These are phyloP conservation scores for Trachymyrmex septentrionalis DNA, from an alignment of 1,140 invertebrate species.

Conservation along the genomic window DNA sequence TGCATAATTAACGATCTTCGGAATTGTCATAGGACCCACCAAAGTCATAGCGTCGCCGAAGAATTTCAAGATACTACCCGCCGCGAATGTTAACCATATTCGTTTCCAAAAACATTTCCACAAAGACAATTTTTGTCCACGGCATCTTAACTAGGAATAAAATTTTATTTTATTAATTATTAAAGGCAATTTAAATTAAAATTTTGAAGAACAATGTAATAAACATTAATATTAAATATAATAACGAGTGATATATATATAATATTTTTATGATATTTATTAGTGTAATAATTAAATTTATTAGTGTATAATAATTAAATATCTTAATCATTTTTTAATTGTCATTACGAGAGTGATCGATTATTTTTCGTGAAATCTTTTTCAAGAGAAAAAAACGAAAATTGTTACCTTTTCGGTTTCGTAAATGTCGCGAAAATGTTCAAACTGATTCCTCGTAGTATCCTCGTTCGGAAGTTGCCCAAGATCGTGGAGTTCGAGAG, in stretches of 20 bases:
- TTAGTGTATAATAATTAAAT: not conserved
- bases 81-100: constrained; percentile 91
- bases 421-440: constrained; percentile 87
- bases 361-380: not conserved
- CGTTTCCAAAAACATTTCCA: constrained; percentile 91
- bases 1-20: constrained; percentile 91
- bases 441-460: constrained; percentile 86
- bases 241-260: not conserved
- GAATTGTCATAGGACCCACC: constrained; percentile 92
- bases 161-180: not conserved
- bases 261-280: not conserved
- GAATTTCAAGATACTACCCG: constrained; percentile 92
- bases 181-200: not conserved
- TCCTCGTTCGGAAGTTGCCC: constrained; percentile 90
- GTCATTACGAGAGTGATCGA: not conserved
- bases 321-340: not conserved
- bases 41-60: constrained; percentile 92
- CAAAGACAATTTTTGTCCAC: constrained; percentile 81
- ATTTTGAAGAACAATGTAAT: not conserved
- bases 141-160: constrained; percentile 26
- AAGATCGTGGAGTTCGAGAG: constrained; percentile 90
- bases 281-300: too few relatives aligned
- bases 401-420: constrained; percentile 84
- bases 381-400: not conserved
- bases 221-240: not conserved